phyloP scores from a whole-genome alignment of 2,797 vertebrate species.

The Halcyon chelicuti region DNA sequence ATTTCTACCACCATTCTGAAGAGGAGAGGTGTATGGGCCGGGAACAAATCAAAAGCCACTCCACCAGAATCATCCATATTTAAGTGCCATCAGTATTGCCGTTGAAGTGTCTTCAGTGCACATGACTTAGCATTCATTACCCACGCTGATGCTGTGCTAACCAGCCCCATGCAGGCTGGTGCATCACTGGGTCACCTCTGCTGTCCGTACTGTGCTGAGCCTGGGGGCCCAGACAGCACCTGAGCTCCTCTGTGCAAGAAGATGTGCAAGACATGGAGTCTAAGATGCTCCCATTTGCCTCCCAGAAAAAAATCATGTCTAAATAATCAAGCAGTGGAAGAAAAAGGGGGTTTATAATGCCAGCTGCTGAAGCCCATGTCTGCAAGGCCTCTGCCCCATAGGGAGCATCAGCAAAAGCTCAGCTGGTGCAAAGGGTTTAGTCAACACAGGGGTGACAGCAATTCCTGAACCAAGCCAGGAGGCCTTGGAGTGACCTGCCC shows the following conservation, averaged over 20 bases:
- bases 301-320: not conserved
- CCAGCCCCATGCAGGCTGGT: not conserved
- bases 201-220: not conserved
- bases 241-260: not conserved
- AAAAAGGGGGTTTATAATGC: not conserved
- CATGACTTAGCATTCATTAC: not conserved
- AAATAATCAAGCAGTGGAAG: not conserved
- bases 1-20: not conserved
- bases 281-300: not conserved
- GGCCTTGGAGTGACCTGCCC: not conserved
- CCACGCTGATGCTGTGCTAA: not conserved
- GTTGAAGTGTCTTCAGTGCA: not conserved
- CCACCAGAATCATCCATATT: not conserved
- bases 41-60: not conserved
- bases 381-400: not conserved
- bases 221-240: not conserved
- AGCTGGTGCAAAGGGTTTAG: not conserved
- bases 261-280: accelerated
- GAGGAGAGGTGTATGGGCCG: not conserved
- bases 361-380: not conserved
- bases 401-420: not conserved
- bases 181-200: not conserved
- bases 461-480: not conserved
- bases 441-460: not conserved
- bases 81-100: not conserved